Conservation (phyloP, 2,113 vertebrate species). For the Sinocyclocheilus anophthalmus region DNA sequence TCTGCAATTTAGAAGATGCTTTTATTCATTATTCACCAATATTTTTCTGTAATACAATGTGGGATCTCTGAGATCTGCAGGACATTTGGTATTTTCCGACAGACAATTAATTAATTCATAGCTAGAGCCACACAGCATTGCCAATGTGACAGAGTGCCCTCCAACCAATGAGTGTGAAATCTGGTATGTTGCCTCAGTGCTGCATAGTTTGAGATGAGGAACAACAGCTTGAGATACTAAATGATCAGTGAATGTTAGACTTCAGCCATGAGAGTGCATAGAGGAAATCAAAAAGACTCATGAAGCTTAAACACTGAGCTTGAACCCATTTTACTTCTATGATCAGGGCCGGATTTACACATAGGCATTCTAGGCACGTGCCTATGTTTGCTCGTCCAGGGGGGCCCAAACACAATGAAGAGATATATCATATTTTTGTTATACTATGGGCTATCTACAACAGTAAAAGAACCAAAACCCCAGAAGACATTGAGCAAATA, state of each 20-base stretch:
- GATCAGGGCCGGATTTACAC: too few species aligned
- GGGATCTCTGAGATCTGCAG: background rate
- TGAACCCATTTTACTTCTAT: background rate
- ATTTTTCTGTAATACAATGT: background rate
- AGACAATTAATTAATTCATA: constrained; percentile 11
- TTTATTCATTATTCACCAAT: background rate
- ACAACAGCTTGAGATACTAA: background rate
- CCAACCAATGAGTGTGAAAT: constrained; percentile 2
- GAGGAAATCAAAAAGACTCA: background rate
- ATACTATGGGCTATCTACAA: too few species aligned
- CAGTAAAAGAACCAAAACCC: too few species aligned
- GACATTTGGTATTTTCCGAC: constrained; percentile 10
- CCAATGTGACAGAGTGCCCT: constrained; percentile 4
- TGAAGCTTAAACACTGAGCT: background rate
- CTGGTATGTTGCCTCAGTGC: background rate
- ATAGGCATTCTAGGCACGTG: too few species aligned
- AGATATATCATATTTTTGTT: too few species aligned
- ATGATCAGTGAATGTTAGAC: background rate
- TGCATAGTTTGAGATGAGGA: background rate
- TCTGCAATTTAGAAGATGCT: background rate
- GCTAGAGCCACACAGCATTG: background rate
- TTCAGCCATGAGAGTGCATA: background rate
- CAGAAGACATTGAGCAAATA: too few species aligned
- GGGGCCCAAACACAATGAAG: too few species aligned
- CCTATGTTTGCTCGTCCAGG: too few species aligned